Percentiles rank a stretch among this genome's conserved stretches.
Conservation (phyloP, 1,140 invertebrate species). For the Rhopalosiphum maidis region DNA sequence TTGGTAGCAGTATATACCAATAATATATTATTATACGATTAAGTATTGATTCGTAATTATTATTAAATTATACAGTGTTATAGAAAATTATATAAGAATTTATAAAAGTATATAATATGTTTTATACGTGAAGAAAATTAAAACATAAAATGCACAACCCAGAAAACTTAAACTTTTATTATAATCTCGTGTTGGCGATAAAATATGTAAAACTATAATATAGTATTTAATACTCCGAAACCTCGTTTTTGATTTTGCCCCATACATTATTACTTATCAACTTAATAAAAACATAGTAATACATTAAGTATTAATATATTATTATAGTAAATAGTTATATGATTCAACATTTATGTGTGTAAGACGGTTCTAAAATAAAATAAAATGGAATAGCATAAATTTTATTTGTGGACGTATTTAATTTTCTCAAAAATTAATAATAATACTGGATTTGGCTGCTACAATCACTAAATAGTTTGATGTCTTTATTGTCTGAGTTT, state of each 20-base stretch:
- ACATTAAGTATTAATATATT: not conserved
- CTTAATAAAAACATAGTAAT: not conserved
- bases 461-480: not conserved
- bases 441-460: not conserved
- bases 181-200: not conserved
- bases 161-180: conserved; percentile 18
- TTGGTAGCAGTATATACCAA: too few species aligned
- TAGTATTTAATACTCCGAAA: not conserved
- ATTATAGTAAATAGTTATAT: not conserved
- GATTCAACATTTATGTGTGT: not conserved
- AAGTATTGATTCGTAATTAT: not conserved
- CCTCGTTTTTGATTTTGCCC: not conserved
- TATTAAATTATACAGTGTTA: not conserved
- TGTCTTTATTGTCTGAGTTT: not conserved
- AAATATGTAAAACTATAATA: not conserved
- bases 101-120: too few species aligned
- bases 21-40: not conserved
- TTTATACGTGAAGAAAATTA: not conserved
- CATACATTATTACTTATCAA: not conserved
- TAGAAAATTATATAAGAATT: not conserved
- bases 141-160: not conserved
- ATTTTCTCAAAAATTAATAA: not conserved
- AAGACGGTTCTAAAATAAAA: not conserved
- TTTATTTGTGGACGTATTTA: not conserved
- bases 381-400: not conserved